phyloP scores from a whole-genome alignment of 1,140 invertebrate species.

The Chlorops oryzae region DNA sequence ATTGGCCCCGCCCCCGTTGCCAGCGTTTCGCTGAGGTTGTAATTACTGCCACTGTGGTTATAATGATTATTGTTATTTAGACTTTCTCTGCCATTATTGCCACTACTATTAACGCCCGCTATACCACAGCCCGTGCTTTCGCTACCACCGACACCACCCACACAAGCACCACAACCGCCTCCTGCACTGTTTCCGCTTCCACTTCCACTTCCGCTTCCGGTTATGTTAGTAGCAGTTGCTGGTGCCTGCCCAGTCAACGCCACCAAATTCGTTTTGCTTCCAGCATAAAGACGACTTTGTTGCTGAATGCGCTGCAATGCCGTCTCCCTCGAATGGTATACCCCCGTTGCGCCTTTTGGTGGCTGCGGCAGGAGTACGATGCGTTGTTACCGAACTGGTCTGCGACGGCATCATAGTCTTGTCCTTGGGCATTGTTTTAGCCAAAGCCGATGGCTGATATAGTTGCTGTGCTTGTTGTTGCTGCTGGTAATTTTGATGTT shows the following conservation, averaged over 20 bases:
- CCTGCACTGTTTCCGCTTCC: no score
- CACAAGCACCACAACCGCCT: no score
- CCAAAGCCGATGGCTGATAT: not conserved
- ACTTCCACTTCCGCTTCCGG: no score
- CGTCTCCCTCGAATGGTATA: conserved; percentile 29
- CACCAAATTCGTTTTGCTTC: conserved; percentile 22
- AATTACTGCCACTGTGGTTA: conserved; percentile 8
- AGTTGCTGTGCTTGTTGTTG: not conserved
- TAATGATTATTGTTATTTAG: no score
- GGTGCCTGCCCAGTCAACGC: conserved; percentile 8
- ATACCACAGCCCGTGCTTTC: not conserved
- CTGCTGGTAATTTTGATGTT: conserved; percentile 8
- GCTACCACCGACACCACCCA: no score
- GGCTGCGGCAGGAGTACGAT: conserved; percentile 32
- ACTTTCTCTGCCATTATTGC: conserved; percentile 2
- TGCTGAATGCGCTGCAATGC: conserved; percentile 35
- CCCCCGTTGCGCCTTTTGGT: conserved; percentile 26
- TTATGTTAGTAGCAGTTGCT: conserved; percentile 8
- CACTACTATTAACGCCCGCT: not conserved
- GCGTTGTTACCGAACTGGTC: no score
- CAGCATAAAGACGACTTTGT: conserved; percentile 25
- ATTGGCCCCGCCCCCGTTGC: not conserved
- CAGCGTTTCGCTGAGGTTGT: conserved; percentile 1
- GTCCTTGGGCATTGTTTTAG: not conserved
- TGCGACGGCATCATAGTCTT: no score